Conservation (phyloP, 2,797 vertebrate genomes). For the Sebastes iracundus region DNA sequence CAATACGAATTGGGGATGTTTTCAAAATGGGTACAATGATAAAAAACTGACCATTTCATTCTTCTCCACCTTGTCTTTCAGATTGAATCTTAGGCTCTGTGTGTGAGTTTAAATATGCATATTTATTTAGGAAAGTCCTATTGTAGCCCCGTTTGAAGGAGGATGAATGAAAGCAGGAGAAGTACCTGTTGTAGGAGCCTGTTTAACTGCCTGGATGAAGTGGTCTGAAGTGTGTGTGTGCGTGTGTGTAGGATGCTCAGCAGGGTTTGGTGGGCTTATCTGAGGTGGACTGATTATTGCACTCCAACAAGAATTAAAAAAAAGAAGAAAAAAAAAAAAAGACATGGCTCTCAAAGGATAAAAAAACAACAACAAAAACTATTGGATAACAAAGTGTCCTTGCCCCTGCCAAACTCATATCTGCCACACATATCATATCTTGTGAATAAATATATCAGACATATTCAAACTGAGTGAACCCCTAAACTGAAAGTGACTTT, state of each 20-base stretch:
- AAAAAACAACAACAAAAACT: conserved; percentile 47
- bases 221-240: conserved; percentile 19
- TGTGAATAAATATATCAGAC: conserved; percentile 84
- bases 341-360: conserved; percentile 76
- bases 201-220: conserved; percentile 43
- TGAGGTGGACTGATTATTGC: conserved; percentile 86
- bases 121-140: conserved; percentile 59
- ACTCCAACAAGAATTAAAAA: conserved; percentile 76
- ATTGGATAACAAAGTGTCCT: conserved; percentile 75
- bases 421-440: conserved; percentile 76
- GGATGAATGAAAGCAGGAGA: conserved; percentile 62
- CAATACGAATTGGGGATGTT: conserved; percentile 84
- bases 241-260: conserved; percentile 62
- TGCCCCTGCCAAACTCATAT: conserved; percentile 73
- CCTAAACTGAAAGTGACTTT: conserved; percentile 79
- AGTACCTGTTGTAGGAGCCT: conserved; percentile 75
- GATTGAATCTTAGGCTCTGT: conserved; percentile 73
- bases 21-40: conserved; percentile 83
- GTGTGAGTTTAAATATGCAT: conserved; percentile 60
- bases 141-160: conserved; percentile 61
- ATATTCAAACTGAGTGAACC: conserved; percentile 79
- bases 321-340: conserved; percentile 29
- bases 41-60: conserved; percentile 77
- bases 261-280: conserved; percentile 74
- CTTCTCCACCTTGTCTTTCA: conserved; percentile 76